phyloP scores from a whole-genome alignment of 2,888 invertebrate species.

The Arge pagana region DNA sequence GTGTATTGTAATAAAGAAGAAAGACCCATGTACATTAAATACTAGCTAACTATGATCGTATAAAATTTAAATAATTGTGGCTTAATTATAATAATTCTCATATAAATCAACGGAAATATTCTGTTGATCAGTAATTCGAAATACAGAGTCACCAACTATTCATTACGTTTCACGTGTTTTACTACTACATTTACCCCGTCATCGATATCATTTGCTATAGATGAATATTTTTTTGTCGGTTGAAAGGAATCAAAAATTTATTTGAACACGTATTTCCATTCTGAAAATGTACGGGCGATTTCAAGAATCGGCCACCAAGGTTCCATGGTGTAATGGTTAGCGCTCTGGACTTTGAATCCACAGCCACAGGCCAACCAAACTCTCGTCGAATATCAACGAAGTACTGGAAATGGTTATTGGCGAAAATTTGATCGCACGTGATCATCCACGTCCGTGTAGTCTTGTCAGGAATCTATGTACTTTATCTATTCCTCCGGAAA shows the following conservation, averaged over 20 bases:
- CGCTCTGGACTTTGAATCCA: conserved; percentile 69
- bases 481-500: too few relatives aligned
- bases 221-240: too few relatives aligned
- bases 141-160: conserved; percentile 31
- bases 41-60: conserved; percentile 27
- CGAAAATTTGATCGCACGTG: too few relatives aligned
- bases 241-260: neutral
- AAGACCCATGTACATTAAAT: conserved; percentile 30
- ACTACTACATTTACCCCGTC: neutral
- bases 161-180: conserved; percentile 10
- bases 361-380: too few relatives aligned
- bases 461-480: too few relatives aligned
- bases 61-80: conserved; percentile 21
- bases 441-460: too few relatives aligned
- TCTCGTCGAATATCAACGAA: too few relatives aligned
- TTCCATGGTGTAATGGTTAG: conserved; percentile 73
- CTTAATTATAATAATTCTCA: conserved; percentile 26
- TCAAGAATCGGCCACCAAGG: too few relatives aligned
- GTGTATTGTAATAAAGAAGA: conserved; percentile 26
- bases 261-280: too few relatives aligned
- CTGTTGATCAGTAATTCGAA: conserved; percentile 32
- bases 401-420: too few relatives aligned
- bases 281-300: too few relatives aligned
- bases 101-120: conserved; percentile 27
- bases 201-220: too few relatives aligned